These are phyloP conservation scores for Athrips mouffetella DNA, from an alignment of 2,888 invertebrate genomes.

Conservation along the genomic window DNA sequence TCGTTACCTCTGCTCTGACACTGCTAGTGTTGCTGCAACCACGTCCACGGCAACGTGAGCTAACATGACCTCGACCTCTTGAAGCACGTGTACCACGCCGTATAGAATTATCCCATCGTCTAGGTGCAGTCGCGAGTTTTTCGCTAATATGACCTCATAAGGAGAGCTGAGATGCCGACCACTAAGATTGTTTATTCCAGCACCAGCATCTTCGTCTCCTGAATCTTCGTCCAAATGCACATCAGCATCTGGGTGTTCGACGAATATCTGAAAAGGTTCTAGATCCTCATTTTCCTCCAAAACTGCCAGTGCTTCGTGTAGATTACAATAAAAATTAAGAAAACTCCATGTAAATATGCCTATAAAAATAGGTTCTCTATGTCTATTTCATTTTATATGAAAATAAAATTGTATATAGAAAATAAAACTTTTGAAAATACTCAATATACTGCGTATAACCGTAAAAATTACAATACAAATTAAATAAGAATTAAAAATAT, in stretches of 20 bases:
- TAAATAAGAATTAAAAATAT: too few species aligned
- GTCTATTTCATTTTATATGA: not conserved
- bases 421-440: too few species aligned
- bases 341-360: not conserved
- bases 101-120: too few species aligned
- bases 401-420: not conserved
- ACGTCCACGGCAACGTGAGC: too few species aligned
- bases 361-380: not conserved
- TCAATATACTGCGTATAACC: too few species aligned
- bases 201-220: constrained; percentile 12
- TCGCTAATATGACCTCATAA: too few species aligned
- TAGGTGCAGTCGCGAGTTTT: too few species aligned
- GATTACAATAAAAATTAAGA: not conserved
- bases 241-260: constrained; percentile 5
- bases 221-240: constrained; percentile 6
- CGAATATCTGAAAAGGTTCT: constrained; percentile 1
- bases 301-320: constrained; percentile 7
- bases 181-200: constrained; percentile 5
- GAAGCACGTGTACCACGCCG: too few species aligned
- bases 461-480: too few species aligned
- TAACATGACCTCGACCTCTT: too few species aligned
- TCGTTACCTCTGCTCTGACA: too few species aligned
- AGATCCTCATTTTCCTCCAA: constrained; percentile 9
- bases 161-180: not conserved
- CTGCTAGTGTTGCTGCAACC: too few species aligned